Evolutionary conservation across 2,888 invertebrate genomes (phyloP).

Genomic region (Sericinus montela): DNA sequence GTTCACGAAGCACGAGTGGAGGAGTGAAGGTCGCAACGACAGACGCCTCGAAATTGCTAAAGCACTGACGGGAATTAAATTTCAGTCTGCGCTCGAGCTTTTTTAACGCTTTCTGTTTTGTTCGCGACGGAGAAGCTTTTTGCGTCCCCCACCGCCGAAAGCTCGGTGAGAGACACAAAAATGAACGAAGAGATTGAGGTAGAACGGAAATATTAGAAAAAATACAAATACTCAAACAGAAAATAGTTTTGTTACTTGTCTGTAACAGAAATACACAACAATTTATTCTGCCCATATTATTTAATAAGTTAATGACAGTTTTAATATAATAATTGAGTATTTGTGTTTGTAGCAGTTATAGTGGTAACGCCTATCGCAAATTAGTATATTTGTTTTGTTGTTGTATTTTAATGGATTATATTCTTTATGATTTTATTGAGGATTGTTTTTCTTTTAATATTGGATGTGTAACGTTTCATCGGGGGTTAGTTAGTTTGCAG

Average conservation of each 20-base stretch:
- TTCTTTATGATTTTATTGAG: conserved; percentile 61
- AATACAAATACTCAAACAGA: conserved; percentile 73
- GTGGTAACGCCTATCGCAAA: conserved; percentile 41
- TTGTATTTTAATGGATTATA: conserved; percentile 76
- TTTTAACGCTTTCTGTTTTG: conserved; percentile 43
- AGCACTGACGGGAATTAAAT: conserved; percentile 53
- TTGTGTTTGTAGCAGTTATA: conserved; percentile 57
- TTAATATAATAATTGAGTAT: conserved; percentile 53
- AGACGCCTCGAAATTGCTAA: conserved; percentile 44
- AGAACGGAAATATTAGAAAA: conserved; percentile 35
- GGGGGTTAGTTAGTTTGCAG: conserved; percentile 27
- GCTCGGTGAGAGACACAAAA: conserved; percentile 8
- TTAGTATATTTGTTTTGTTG: conserved; percentile 72
- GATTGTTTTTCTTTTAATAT: conserved; percentile 44
- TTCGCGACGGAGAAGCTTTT: background rate
- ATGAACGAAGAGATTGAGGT: conserved; percentile 21
- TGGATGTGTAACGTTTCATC: conserved; percentile 46
- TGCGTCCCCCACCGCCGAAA: background rate
- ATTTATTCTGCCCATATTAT: conserved; percentile 30
- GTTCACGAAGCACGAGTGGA: conserved; percentile 5
- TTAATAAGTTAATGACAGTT: conserved; percentile 22
- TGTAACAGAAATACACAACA: conserved; percentile 33
- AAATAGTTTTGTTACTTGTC: conserved; percentile 44
- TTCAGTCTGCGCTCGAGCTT: conserved; percentile 43
- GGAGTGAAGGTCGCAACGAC: conserved; percentile 37